These are phyloP conservation scores for Papilio aristodemus DNA, from an alignment of 1,140 invertebrate genomes.

Conservation along the genomic window DNA sequence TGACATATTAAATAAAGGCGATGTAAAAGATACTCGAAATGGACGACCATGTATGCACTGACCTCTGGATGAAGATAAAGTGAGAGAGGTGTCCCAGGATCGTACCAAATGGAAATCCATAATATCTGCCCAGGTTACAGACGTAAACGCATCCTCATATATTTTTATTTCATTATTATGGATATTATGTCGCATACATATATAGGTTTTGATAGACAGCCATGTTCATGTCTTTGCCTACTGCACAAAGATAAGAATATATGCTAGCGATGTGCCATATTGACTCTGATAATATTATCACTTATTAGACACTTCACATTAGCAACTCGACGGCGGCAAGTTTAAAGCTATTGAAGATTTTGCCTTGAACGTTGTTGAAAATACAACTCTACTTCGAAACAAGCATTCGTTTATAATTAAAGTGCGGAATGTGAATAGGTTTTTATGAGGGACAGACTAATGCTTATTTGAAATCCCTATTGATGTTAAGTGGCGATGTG, in stretches of 20 bases:
- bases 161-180: not conserved
- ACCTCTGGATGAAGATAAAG: no score
- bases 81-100: no score
- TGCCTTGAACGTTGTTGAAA: constrained; percentile 12
- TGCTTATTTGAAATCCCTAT: not conserved
- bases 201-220: not conserved
- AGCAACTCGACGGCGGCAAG: constrained; percentile 3
- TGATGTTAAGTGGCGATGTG: not conserved
- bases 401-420: not conserved
- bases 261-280: constrained; percentile 15
- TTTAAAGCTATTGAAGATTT: constrained; percentile 19
- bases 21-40: no score
- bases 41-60: no score
- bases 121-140: not conserved
- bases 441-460: not conserved
- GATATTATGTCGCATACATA: not conserved
- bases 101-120: no score
- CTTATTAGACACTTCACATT: not conserved
- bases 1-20: no score
- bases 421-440: not conserved
- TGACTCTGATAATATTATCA: constrained; percentile 16
- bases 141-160: not conserved
- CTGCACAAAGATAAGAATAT: constrained; percentile 9
- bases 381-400: not conserved
- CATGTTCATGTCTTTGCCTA: constrained; percentile 10